These are phyloP conservation scores for Thereuonema tuberculata DNA, from an alignment of 1,140 invertebrate genomes.

Conservation along the genomic window DNA sequence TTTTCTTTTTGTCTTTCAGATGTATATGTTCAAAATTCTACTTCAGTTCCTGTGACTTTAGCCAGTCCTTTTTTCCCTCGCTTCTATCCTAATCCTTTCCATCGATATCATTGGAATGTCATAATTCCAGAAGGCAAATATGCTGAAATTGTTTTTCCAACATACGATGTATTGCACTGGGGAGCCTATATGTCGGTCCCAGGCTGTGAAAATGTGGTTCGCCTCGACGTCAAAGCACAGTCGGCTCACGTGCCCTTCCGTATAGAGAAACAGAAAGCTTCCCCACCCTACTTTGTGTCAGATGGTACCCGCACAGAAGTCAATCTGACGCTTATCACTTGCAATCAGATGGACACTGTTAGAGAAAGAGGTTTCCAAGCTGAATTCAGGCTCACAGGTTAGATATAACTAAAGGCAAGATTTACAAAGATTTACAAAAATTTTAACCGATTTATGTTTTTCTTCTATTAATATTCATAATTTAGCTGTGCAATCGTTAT, in stretches of 20 bases:
- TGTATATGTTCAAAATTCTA: constrained; percentile 11
- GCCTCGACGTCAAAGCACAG: constrained; percentile 11
- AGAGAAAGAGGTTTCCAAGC: constrained; percentile 20
- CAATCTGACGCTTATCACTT: constrained; percentile 18
- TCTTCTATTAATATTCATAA: background rate
- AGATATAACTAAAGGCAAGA: background rate
- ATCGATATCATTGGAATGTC: constrained; percentile 19
- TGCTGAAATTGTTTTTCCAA: constrained; percentile 22
- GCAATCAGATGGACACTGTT: constrained; percentile 17
- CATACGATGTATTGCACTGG: constrained; percentile 21
- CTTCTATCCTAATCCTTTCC: constrained; percentile 20
- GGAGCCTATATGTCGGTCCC: constrained; percentile 21
- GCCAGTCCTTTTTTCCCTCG: constrained; percentile 16
- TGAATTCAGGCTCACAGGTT: constrained; percentile 18
- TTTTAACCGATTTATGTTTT: background rate
- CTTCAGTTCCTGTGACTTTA: constrained; percentile 16
- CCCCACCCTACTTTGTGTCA: constrained; percentile 21
- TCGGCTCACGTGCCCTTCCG: constrained; percentile 12
- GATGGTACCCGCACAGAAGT: constrained; percentile 19
- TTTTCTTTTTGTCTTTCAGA: constrained; percentile 9
- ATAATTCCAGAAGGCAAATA: constrained; percentile 15
- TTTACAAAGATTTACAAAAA: background rate
- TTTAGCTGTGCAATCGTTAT: too few relatives aligned
- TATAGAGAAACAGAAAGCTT: constrained; percentile 18
- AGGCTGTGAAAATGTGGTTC: constrained; percentile 17